A percentile compares a stretch with the other conserved stretches of the same genome.
Conservation (phyloP, 2,113 vertebrate genomes). For the Heliornis fulica region DNA sequence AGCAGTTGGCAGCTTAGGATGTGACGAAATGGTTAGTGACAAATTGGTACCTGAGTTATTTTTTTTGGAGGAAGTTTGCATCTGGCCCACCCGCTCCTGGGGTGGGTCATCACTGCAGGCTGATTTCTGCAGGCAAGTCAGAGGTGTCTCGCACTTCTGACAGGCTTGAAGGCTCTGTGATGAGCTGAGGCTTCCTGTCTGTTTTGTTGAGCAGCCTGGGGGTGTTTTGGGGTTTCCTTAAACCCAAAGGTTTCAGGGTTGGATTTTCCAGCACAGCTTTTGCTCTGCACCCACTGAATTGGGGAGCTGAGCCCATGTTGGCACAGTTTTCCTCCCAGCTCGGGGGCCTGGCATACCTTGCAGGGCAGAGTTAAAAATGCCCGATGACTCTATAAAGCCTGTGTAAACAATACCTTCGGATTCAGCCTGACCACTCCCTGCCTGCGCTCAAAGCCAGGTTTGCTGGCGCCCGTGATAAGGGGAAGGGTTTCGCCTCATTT, state of each 20-base stretch:
- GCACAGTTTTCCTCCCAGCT: not conserved
- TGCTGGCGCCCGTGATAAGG: not conserved
- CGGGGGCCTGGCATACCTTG: not conserved
- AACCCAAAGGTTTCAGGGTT: no score
- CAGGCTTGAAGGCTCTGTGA: not conserved
- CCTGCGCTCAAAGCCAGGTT: not conserved
- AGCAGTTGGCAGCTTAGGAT: not conserved
- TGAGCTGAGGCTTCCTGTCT: not conserved
- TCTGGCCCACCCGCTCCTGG: not conserved
- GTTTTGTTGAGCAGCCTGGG: not conserved
- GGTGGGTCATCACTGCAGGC: not conserved
- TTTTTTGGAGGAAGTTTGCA: not conserved
- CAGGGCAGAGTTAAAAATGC: not conserved
- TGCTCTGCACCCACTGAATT: rapidly evolving
- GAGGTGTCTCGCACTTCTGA: not conserved
- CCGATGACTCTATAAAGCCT: not conserved
- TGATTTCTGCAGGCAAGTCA: not conserved
- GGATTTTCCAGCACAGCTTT: not conserved
- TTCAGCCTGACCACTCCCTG: not conserved
- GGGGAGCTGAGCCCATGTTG: not conserved
- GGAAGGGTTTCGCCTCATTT: not conserved
- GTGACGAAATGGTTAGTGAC: not conserved
- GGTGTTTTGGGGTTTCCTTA: not conserved
- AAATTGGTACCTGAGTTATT: not conserved
- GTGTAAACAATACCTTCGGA: not conserved